These are phyloP conservation scores for Actinernus sp. DNA, from an alignment of 92 coral and sea anemone genomes.

Conservation along the genomic window DNA sequence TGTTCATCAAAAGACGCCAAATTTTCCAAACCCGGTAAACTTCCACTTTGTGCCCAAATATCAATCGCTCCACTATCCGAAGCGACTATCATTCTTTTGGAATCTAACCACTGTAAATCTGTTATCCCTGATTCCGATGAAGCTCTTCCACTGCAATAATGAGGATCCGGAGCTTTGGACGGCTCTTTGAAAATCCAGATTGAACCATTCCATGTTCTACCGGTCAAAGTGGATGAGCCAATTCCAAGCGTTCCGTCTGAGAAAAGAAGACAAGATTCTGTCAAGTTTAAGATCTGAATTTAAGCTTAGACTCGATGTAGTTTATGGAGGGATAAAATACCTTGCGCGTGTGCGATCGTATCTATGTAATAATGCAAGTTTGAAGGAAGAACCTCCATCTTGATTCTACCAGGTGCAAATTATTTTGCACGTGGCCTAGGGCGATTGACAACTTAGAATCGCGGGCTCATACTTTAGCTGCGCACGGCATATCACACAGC, in stretches of 20 bases:
- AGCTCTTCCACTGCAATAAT: conserved; percentile 83
- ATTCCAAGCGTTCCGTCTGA: conserved; percentile 89
- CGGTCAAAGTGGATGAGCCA: conserved; percentile 89
- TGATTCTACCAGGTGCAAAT: no score
- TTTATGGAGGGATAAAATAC: conserved; percentile 13
- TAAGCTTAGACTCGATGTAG: neutral
- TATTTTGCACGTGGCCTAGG: no score
- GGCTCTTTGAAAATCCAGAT: conserved; percentile 95
- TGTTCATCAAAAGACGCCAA: conserved; percentile 81
- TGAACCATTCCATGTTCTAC: conserved; percentile 96
- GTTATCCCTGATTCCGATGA: conserved; percentile 89
- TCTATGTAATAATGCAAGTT: conserved; percentile 79
- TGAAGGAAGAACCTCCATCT: conserved; percentile 88
- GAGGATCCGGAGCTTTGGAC: conserved; percentile 90
- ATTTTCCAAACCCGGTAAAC: conserved; percentile 83
- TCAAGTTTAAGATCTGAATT: neutral
- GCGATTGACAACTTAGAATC: conserved; percentile 13
- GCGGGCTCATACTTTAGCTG: conserved; percentile 20
- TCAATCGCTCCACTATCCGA: conserved; percentile 89
- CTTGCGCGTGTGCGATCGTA: conserved; percentile 86
- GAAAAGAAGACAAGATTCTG: neutral
- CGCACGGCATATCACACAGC: neutral
- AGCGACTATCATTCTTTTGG: conserved; percentile 81
- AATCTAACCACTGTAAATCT: conserved; percentile 90
- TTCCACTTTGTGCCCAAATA: conserved; percentile 85